Conservation (phyloP, 2,888 invertebrate species). For the Nemotelus pantherinus region DNA sequence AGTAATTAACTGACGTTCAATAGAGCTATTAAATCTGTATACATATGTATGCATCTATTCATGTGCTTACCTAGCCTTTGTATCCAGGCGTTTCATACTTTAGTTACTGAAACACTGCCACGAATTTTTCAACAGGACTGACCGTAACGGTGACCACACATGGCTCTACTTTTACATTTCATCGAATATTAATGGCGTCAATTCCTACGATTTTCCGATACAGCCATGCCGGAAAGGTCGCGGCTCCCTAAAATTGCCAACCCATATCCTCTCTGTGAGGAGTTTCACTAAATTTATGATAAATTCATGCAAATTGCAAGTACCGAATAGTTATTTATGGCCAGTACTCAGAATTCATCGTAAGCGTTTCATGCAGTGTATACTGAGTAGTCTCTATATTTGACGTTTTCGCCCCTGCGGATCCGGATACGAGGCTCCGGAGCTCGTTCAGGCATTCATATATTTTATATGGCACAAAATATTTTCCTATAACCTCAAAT, state of each 20-base stretch:
- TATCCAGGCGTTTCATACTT: no score
- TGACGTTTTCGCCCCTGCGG: not conserved
- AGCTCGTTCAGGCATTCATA: constrained; percentile 5
- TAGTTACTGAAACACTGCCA: no score
- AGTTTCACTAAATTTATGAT: constrained; percentile 40
- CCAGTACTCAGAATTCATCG: constrained; percentile 33
- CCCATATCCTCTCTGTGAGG: constrained; percentile 21
- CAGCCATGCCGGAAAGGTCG: constrained; percentile 28
- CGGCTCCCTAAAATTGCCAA: constrained; percentile 13
- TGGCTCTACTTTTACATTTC: not conserved
- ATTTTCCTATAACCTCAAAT: constrained; percentile 37
- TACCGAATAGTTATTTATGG: constrained; percentile 43
- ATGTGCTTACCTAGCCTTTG: no score
- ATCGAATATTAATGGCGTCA: constrained; percentile 39
- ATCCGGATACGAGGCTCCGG: constrained; percentile 1
- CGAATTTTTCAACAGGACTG: no score
- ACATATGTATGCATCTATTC: no score
- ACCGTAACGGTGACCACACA: no score
- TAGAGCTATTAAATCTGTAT: no score
- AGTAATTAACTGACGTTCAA: no score
- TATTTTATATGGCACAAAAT: constrained; percentile 5
- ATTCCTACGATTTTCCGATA: constrained; percentile 22
- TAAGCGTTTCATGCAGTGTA: not conserved
- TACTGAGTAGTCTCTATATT: not conserved
- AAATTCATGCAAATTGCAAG: constrained; percentile 46